Evolutionary conservation across 2,113 vertebrate genomes (phyloP).

Genomic region (Cynopterus brachyotis): DNA sequence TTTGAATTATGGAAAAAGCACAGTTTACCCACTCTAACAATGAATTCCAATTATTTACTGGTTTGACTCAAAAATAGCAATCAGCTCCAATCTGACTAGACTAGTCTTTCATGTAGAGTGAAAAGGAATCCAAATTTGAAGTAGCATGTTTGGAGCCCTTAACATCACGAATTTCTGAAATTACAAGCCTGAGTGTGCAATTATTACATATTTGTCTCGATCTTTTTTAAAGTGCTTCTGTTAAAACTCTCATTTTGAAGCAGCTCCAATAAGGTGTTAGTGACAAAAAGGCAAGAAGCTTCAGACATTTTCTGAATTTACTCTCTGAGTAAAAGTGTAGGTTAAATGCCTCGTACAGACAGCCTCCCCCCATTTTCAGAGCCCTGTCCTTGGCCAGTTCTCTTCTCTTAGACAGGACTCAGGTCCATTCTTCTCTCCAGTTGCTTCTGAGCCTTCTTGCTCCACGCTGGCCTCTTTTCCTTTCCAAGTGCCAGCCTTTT

Average conservation of each 20-base stretch:
- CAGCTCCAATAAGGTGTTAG: conserved; percentile 22
- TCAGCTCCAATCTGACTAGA: conserved; percentile 29
- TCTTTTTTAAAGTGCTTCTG: conserved; percentile 66
- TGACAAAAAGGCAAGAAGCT: conserved; percentile 50
- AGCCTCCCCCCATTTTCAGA: not conserved
- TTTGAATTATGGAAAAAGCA: conserved; percentile 72
- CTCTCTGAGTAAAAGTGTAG: not conserved
- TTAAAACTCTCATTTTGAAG: conserved; percentile 70
- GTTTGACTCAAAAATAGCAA: conserved; percentile 47
- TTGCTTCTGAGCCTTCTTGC: not conserved
- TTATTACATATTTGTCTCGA: conserved; percentile 75
- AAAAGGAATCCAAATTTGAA: conserved; percentile 72
- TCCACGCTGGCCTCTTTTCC: not conserved
- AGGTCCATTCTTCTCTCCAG: not conserved
- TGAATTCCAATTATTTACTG: conserved; percentile 48
- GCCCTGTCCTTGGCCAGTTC: not conserved
- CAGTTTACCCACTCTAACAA: conserved; percentile 62
- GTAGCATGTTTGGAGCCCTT: conserved; percentile 32
- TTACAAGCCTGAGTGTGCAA: conserved; percentile 67
- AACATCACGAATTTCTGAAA: conserved; percentile 63
- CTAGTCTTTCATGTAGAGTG: not conserved
- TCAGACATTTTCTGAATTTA: conserved; percentile 26
- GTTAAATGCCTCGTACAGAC: not conserved
- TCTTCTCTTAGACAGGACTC: not conserved
- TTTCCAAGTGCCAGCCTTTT: not conserved